Evolutionary conservation across 2,113 vertebrate species (phyloP), one percentile per base, ranked within the genome.

Genomic region (Nanorana parkeri): DNA sequence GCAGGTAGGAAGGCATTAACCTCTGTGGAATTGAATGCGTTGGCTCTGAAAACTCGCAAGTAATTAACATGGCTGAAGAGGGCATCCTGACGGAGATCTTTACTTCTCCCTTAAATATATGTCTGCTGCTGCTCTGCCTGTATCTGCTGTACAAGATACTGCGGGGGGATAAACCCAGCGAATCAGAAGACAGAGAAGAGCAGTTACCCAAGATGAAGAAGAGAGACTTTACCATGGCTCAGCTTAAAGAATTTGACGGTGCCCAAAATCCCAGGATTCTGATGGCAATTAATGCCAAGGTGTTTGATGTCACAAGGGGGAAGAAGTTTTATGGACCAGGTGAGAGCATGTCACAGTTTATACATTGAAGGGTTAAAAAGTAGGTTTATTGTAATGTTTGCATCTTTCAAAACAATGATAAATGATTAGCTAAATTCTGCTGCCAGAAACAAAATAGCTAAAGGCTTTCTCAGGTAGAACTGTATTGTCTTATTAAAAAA

Each of bases 251-350:
- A 26, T 99, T 92, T 87, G 94, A 99, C 71, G 97, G 97, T 4
- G 8, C 87, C 20, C 84, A 88, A 63, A 85, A 97, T 23, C 94
- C 95, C 1, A 91, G 95, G 75, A 99, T 99, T 86, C 95, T 99
- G 60, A 97, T 99, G 96, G 96, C 95, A 84, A 89, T 99, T 85
- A 97, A 94, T 73, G 94, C 94, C 41, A 99, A 98, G 87, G 96
- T 99, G 81, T 99, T 99, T 88, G 97, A 99, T 87, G 97, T 99
- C 77, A 97, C 94, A 24, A 88, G 95, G 65, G 97, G 93, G 24
- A 95, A 92, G 86, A 97, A 95, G 90, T 99, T 99, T 88, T 99
- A 99, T 88, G 97, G 97, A 15, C 96, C 96, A 74, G 97, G 97
- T 98, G 90, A 75, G 47, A 52, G 11, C 10, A 1, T 10, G 41